Base-by-base conservation (phyloP, 1,140 invertebrate species). In the Drosophila trapezifrons region DNA sequence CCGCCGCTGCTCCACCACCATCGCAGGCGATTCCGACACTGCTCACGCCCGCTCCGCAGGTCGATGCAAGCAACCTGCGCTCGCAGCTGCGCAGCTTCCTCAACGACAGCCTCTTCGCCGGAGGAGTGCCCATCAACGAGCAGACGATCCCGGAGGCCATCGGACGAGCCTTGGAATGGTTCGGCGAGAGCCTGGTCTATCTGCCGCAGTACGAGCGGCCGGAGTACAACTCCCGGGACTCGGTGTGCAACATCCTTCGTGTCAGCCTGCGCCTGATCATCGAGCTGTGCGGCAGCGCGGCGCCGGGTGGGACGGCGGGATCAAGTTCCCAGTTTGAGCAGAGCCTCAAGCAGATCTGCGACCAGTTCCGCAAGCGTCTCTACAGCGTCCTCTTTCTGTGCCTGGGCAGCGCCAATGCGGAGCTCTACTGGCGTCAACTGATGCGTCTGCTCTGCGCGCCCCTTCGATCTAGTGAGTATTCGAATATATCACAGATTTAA, bases 261-360 rank as follows among this genome's bases (percentile, higher is more conserved):
- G 47, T 52, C 22, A 81, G 76, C 32, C 55, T 92, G 35, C 74
- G 80, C 10, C 52, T 60, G 1, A 57, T 91, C 27, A 80, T 92
- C 32, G 76, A 85, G 18, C 91, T 94, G 15, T 93, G 93, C 80
- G 89, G 90, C 47, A 90, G 89, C 40, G 52, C 27, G n/a, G 27
- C 42, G 9, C 10, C 22, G 18, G 57, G 84, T 91, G 17, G 9
- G 54, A 75, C 91, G 4, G 84, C 22, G 43, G 45, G 45, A 17
- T 17, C 15, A 12, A 91, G 73, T 2, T 59, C 80, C 1, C 91
- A 91, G 8, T 92, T 93, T 29, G 93, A 93, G 22, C 83, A 92
- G 51, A 92, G 83, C 12, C 83, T 94, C 2, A 92, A 90, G 43
- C 77, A 91, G 15, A 92, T 91, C 43, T 81, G 83, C 15, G 75